These are phyloP conservation scores for Dermatemys mawii DNA, from an alignment of 2,113 vertebrate species.

Conservation along the genomic window DNA sequence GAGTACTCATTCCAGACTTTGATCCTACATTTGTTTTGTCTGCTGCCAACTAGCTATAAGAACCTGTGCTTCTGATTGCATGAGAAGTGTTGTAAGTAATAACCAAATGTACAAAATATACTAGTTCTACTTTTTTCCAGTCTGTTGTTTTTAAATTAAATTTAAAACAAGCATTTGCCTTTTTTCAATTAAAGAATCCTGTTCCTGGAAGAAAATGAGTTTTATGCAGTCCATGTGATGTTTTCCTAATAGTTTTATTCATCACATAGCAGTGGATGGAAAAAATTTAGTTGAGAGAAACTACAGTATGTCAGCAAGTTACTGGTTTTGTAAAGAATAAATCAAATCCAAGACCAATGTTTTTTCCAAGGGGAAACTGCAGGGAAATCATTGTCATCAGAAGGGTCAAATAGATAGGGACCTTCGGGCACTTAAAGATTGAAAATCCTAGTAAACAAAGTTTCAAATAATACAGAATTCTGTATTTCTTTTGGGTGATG, in stretches of 20 bases:
- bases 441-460: neutral
- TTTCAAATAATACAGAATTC: conserved; percentile 38
- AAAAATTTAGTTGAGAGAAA: conserved; percentile 39
- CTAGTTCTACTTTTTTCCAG: neutral
- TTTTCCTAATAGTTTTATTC: conserved; percentile 35
- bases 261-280: neutral
- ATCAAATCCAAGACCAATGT: conserved; percentile 9
- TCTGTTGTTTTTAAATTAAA: neutral
- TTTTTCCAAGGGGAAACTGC: neutral
- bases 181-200: neutral
- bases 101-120: neutral
- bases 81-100: neutral
- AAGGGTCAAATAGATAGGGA: neutral
- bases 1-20: neutral
- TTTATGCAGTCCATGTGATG: conserved; percentile 27
- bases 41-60: neutral
- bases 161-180: conserved; percentile 23
- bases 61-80: neutral
- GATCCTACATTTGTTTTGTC: neutral
- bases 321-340: conserved; percentile 31
- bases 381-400: neutral
- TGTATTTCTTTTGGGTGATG: neutral
- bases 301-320: neutral
- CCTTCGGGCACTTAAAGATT: neutral
- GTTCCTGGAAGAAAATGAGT: conserved; percentile 51